Percentiles rank a stretch among this genome's conserved stretches.
These are phyloP conservation scores for Pyxicephalus adspersus DNA, from an alignment of 2,113 vertebrate genomes.

Conservation along the genomic window DNA sequence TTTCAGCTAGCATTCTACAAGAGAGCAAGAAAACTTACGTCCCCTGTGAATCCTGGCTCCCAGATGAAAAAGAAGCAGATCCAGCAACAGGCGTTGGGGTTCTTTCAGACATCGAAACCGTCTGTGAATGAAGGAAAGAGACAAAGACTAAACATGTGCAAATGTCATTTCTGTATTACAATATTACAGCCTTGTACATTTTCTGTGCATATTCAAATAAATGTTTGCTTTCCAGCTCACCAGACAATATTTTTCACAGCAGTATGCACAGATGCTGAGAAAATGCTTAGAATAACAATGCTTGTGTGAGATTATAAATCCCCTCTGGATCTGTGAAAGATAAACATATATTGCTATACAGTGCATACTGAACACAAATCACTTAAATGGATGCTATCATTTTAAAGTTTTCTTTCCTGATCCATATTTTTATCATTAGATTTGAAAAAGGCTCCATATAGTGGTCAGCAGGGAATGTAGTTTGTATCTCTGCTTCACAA, in stretches of 20 bases:
- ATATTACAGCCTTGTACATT: background rate
- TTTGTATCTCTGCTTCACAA: too few relatives aligned
- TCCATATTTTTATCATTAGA: too few relatives aligned
- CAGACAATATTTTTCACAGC: background rate
- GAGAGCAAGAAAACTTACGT: conserved; percentile 70
- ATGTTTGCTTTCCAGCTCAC: background rate
- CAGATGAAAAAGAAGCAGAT: conserved; percentile 60
- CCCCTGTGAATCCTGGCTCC: conserved; percentile 73
- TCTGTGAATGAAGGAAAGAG: conserved; percentile 67
- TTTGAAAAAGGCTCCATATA: too few relatives aligned
- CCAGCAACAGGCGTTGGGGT: conserved; percentile 78
- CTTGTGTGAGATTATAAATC: too few relatives aligned
- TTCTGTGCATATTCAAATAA: background rate
- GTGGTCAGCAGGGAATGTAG: too few relatives aligned
- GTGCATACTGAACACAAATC: too few relatives aligned
- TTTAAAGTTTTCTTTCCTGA: too few relatives aligned
- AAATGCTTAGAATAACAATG: too few relatives aligned
- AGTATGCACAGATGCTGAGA: too few relatives aligned
- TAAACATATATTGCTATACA: too few relatives aligned
- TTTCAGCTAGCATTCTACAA: background rate
- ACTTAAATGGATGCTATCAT: too few relatives aligned
- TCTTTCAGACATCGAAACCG: conserved; percentile 78
- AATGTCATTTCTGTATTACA: background rate
- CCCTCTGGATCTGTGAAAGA: too few relatives aligned
- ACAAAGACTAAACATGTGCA: background rate